phyloP scores from a whole-genome alignment of 2,113 vertebrate genomes.

The Calidris pygmaea region DNA sequence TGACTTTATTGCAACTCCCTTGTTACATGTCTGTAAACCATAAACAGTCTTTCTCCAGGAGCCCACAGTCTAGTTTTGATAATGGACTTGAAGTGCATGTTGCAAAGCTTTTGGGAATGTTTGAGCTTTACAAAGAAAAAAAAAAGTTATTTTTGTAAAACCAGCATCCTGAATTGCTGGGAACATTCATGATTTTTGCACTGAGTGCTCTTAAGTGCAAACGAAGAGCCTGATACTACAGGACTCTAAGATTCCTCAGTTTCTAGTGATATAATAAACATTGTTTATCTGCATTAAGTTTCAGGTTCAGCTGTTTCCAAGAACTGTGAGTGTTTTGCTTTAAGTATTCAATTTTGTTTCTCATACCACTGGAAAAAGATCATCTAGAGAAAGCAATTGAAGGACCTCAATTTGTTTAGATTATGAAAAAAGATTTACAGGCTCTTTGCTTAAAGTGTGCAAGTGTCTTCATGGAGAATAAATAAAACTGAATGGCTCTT shows the following conservation, averaged over 20 bases:
- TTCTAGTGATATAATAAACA: neutral
- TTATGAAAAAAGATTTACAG: neutral
- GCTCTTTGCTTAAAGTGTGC: neutral
- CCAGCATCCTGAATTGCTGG: neutral
- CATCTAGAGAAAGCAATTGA: neutral
- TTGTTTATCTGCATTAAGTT: neutral
- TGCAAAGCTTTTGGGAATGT: neutral
- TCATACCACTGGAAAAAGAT: neutral
- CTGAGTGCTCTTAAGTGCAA: neutral
- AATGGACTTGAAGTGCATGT: neutral
- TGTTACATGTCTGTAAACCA: neutral
- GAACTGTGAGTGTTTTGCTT: neutral
- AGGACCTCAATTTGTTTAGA: neutral
- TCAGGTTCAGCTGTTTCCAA: neutral
- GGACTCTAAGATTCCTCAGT: neutral
- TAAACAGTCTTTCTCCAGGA: neutral
- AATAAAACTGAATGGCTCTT: neutral
- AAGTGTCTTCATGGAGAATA: neutral
- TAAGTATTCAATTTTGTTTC: neutral
- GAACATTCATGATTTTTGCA: neutral
- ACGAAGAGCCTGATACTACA: neutral
- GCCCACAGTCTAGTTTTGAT: neutral
- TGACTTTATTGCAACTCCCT: neutral
- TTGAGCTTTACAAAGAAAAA: neutral
- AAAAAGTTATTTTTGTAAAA: neutral